Evolutionary conservation across 2,113 vertebrate species (phyloP), one percentile per base, ranked within the genome.

Genomic region (Cynoglossus semilaevis): DNA sequence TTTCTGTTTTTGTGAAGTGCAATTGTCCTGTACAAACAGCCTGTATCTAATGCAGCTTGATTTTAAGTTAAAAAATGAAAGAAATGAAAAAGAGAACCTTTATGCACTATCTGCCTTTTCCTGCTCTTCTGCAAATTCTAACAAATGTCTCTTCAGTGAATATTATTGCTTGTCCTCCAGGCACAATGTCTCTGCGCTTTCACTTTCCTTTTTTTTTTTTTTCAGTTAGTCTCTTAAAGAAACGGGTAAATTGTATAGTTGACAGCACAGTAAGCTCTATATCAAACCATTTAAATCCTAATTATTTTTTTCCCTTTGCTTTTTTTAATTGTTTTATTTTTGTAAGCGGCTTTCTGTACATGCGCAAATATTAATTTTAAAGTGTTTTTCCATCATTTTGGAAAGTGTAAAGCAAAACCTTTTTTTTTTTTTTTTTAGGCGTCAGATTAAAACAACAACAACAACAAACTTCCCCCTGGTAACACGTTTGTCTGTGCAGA

Each of bases 41-140:
- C 94, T 94, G 93, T 98, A 95, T 98, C 94, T 95, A 96, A 97
- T 95, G 92, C 88, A 91, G 88, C 86, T 94, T 94, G 92, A 93
- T 92, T 92, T 88, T 95, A 88, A 89, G 87, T 95, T 93, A 91
- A 94, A 94, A 91, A 91, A 92, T 88, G 90, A 91, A 92, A 92
- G 76, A 90, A 80, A 82, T 77, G 84, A 83, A 83, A 87, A 89
- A 82, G 70, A 86, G 63, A 82, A 85, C 72, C 89, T 93, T 93
- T 96, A 94, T 95, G 90, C 93, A 92, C 91, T 89, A 89, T 94
- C 92, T 93, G 92, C 91, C 90, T 94, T 94, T 83, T 86, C 85
- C 80, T 86, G 83, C 83, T 87, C 77, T 90, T 91, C 91, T 93
- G 91, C 90, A 91, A 29, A 91, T 86, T 87, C 79, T 91, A 93